phyloP scores from a whole-genome alignment of 2,888 invertebrate species.

The Brachypterus glaber region DNA sequence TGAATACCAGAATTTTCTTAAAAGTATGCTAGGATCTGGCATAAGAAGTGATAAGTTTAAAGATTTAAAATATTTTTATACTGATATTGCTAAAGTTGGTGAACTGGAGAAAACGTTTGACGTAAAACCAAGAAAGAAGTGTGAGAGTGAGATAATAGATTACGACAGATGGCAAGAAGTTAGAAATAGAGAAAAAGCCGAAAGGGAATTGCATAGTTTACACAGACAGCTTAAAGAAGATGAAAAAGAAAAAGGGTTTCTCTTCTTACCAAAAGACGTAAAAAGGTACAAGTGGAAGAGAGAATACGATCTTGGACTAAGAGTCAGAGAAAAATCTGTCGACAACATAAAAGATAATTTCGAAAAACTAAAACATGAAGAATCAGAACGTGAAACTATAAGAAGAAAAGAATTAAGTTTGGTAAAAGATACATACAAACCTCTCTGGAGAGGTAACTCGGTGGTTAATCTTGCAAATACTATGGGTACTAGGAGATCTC shows the following conservation, averaged over 20 bases:
- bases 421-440: constrained; percentile 62
- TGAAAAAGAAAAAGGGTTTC: constrained; percentile 73
- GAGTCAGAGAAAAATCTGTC: constrained; percentile 77
- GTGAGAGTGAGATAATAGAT: constrained; percentile 73
- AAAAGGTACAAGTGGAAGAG: constrained; percentile 69
- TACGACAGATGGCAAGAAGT: constrained; percentile 81
- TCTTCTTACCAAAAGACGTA: constrained; percentile 68
- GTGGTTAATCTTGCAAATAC: constrained; percentile 69
- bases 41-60: constrained; percentile 70
- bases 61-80: constrained; percentile 77
- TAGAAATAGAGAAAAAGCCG: constrained; percentile 68
- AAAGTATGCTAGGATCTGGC: constrained; percentile 55
- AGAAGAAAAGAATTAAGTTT: constrained; percentile 39
- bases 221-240: constrained; percentile 67
- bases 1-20: constrained; percentile 59
- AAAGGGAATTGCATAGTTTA: constrained; percentile 68
- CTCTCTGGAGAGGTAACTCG: constrained; percentile 74
- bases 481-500: constrained; percentile 53
- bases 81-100: constrained; percentile 74
- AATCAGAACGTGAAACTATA: constrained; percentile 42
- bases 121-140: constrained; percentile 60
- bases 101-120: constrained; percentile 71
- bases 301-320: constrained; percentile 63
- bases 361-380: constrained; percentile 50
- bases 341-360: constrained; percentile 75